Conservation (phyloP, 2,113 vertebrate species). For the Cyanoliseus patagonus region DNA sequence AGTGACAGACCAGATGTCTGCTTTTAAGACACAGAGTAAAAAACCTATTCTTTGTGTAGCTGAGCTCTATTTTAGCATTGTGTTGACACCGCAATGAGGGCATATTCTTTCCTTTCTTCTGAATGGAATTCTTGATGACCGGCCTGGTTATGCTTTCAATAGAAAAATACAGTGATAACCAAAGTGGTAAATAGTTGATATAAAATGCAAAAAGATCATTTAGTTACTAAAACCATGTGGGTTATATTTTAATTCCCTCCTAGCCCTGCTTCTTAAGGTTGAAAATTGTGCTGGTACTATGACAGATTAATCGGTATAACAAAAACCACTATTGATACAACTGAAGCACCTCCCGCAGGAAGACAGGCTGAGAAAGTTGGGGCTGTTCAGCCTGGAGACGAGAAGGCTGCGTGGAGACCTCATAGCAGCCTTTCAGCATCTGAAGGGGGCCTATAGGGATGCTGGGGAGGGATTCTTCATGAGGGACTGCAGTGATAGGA, state of each 20-base stretch:
- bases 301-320: conserved; percentile 1
- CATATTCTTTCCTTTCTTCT: not conserved
- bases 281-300: not conserved
- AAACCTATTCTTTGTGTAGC: not conserved
- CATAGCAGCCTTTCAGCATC: too few relatives aligned
- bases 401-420: too few relatives aligned
- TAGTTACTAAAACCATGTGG: not conserved
- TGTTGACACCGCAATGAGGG: not conserved
- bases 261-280: not conserved
- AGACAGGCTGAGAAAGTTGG: too few relatives aligned
- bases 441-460: too few relatives aligned
- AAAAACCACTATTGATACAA: too few relatives aligned
- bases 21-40: not conserved
- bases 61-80: not conserved
- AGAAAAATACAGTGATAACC: not conserved
- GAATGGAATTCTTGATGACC: not conserved
- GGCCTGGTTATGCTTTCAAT: not conserved
- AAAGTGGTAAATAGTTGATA: not conserved
- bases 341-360: too few relatives aligned
- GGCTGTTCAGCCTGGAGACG: too few relatives aligned
- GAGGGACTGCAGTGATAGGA: too few relatives aligned
- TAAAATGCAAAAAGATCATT: not conserved
- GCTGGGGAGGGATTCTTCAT: too few relatives aligned
- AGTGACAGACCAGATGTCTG: not conserved
- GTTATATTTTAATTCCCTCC: conserved; percentile 12